These are phyloP conservation scores for Ophioninae sp. DNA, from an alignment of 2,888 invertebrate species.

Conservation along the genomic window DNA sequence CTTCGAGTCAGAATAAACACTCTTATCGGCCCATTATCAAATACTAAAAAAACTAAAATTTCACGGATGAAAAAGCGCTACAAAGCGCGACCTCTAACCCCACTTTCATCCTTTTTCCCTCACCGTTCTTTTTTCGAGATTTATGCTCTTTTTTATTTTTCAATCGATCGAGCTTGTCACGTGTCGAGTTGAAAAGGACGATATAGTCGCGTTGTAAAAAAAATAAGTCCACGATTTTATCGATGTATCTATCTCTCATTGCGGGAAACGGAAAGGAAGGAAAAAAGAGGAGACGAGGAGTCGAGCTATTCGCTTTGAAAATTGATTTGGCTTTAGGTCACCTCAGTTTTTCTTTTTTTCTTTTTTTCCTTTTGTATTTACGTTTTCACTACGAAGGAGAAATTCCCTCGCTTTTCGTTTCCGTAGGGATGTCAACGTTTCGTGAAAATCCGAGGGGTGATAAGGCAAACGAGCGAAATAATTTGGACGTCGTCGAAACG, in stretches of 20 bases:
- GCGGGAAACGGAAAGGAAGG: background rate
- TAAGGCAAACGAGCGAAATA: constrained; percentile 53
- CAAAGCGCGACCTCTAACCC: background rate
- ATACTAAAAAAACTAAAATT: constrained; percentile 2
- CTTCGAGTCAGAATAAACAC: background rate
- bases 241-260: background rate
- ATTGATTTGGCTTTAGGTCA: too few species aligned
- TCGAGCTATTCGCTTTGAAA: background rate
- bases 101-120: too few species aligned
- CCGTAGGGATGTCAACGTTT: constrained; percentile 3
- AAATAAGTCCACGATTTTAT: background rate
- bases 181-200: background rate
- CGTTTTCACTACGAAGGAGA: background rate
- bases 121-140: background rate
- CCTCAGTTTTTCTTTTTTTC: too few species aligned
- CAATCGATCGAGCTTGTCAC: background rate
- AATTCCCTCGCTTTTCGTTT: background rate
- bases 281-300: background rate
- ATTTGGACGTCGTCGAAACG: constrained; percentile 47
- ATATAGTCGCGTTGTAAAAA: background rate
- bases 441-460: constrained; percentile 28
- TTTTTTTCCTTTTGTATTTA: background rate
- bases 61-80: background rate
- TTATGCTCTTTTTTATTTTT: background rate
- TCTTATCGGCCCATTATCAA: constrained; percentile 47